Conservation (phyloP, 2,888 invertebrate species). For the Metellina segmentata region DNA sequence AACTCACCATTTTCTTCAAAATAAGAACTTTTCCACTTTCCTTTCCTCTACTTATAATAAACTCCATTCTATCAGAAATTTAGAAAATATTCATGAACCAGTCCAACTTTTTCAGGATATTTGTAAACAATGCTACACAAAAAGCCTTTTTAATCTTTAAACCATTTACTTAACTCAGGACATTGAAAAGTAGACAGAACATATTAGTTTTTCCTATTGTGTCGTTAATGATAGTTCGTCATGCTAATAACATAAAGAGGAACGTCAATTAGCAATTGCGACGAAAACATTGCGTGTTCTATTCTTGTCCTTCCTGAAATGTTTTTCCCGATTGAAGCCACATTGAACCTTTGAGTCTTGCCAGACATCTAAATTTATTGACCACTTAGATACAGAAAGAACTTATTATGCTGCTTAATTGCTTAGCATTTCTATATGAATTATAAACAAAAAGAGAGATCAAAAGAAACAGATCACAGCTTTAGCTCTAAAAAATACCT, state of each 20-base stretch:
- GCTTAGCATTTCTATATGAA: no score
- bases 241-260: not conserved
- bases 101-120: not conserved
- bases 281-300: not conserved
- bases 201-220: not conserved
- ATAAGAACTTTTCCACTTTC: no score
- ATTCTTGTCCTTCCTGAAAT: not conserved
- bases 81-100: not conserved
- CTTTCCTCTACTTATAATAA: no score
- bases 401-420: no score
- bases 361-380: not conserved
- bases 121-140: not conserved
- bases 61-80: not conserved
- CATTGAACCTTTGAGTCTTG: not conserved
- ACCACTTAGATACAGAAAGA: no score
- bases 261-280: not conserved
- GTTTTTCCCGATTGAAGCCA: not conserved
- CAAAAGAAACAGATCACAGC: no score
- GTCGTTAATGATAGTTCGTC: not conserved
- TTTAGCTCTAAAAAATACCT: no score
- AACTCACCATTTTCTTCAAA: no score
- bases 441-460: no score
- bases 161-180: not conserved
- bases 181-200: not conserved
- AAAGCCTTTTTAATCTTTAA: not conserved